These are phyloP conservation scores for Piaya cayana DNA, from an alignment of 2,113 vertebrate species.

Conservation along the genomic window DNA sequence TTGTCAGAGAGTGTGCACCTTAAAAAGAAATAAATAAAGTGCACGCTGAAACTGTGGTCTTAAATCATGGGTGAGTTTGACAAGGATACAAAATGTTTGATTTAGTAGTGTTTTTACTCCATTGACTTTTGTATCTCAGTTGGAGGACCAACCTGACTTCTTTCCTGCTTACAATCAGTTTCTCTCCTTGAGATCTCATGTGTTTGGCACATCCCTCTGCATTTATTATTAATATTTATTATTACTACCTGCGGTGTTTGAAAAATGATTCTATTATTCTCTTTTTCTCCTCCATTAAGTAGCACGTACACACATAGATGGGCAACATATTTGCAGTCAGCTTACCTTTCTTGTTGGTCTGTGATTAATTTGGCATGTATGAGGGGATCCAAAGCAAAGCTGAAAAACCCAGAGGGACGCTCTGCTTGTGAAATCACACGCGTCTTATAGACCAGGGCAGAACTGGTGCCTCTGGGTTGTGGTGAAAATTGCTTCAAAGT, in stretches of 20 bases:
- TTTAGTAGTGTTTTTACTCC: slow-evolving; percentile 18
- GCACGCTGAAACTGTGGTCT: neutral
- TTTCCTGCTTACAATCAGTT: neutral
- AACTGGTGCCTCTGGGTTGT: neutral
- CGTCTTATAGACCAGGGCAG: neutral
- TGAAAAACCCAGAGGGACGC: neutral
- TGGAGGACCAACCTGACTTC: neutral
- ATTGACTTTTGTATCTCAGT: slow-evolving; percentile 15
- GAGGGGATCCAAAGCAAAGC: neutral
- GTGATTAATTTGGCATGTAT: slow-evolving; percentile 3
- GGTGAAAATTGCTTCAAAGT: fast-evolving
- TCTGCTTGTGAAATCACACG: neutral
- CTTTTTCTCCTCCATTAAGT: slow-evolving; percentile 43
- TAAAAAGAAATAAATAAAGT: neutral
- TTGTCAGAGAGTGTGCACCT: neutral
- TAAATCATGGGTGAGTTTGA: neutral
- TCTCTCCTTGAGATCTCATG: neutral
- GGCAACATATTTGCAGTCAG: slow-evolving; percentile 13
- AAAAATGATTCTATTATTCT: slow-evolving; percentile 38
- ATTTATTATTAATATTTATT: slow-evolving; percentile 51
- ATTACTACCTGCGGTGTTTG: neutral
- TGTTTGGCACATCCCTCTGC: neutral
- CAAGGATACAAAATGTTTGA: neutral
- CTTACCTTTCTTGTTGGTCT: neutral
- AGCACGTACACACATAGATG: neutral